phyloP scores from a whole-genome alignment of 2,113 vertebrate species.

The Gambusia affinis region DNA sequence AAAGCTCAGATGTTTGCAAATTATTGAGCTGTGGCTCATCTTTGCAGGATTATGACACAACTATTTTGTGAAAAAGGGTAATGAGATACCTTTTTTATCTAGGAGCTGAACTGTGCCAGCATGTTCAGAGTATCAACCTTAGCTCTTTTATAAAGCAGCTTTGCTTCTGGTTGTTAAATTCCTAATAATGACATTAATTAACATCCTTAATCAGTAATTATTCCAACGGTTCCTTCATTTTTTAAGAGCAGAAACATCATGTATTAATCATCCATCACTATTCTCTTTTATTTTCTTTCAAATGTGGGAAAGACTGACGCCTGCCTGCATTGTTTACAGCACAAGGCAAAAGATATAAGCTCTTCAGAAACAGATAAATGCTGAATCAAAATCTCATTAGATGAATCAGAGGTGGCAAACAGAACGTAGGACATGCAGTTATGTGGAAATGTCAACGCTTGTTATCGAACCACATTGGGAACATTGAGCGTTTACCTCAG shows the following conservation, averaged over 20 bases:
- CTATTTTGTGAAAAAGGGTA: neutral
- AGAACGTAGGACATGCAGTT: conserved; percentile 1
- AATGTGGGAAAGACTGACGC: neutral
- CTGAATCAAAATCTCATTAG: conserved; percentile 19
- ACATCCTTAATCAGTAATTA: neutral
- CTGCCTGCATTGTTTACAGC: conserved; percentile 27
- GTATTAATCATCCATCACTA: neutral
- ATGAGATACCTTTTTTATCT: neutral
- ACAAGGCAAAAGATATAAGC: conserved; percentile 35
- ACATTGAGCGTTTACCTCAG: conserved; percentile 8
- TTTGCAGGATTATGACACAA: neutral
- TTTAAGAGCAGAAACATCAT: neutral
- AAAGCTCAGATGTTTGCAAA: neutral
- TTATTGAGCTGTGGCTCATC: neutral
- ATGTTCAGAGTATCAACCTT: neutral
- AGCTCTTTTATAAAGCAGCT: neutral
- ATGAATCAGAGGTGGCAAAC: conserved; percentile 24
- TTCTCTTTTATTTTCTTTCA: neutral
- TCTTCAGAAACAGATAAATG: conserved; percentile 33
- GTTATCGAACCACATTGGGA: conserved; percentile 21
- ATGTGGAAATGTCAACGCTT: conserved; percentile 43
- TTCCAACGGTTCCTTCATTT: neutral
- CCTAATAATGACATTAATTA: neutral
- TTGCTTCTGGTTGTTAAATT: neutral
- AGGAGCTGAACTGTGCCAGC: neutral